Conservation (phyloP, 2,113 vertebrate genomes). For the Oryzias celebensis region DNA sequence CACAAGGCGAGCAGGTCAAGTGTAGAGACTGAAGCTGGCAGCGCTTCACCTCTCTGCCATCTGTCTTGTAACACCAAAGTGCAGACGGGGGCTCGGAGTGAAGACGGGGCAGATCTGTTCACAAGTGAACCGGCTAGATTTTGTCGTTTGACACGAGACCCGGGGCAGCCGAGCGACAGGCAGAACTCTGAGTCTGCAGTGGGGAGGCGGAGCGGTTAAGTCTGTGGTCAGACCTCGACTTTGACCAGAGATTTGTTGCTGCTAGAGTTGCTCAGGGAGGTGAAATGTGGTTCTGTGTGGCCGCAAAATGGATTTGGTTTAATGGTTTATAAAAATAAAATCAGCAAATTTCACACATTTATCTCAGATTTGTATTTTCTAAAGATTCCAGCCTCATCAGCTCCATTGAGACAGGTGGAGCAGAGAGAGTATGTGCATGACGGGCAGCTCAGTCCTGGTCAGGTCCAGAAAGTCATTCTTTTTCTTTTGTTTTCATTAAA, state of each 20-base stretch:
- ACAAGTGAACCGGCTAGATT: background rate
- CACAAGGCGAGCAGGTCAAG: constrained; percentile 46
- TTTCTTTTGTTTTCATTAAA: too few relatives aligned
- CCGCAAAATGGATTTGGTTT: too few relatives aligned
- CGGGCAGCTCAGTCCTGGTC: too few relatives aligned
- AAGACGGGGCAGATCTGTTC: background rate
- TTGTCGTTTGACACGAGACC: background rate
- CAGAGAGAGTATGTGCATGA: too few relatives aligned
- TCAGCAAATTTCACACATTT: too few relatives aligned
- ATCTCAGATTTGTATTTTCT: too few relatives aligned
- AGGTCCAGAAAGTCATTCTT: too few relatives aligned
- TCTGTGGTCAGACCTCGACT: constrained; percentile 28
- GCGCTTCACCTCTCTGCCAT: constrained; percentile 54
- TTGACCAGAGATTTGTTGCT: background rate
- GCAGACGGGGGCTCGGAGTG: constrained; percentile 14
- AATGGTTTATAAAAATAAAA: too few relatives aligned
- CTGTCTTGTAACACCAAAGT: constrained; percentile 55
- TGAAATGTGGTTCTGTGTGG: too few relatives aligned
- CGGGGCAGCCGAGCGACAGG: background rate
- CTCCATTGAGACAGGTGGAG: too few relatives aligned
- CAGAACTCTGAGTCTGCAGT: background rate
- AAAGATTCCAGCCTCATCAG: too few relatives aligned
- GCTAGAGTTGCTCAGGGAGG: too few relatives aligned
- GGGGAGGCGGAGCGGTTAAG: background rate
- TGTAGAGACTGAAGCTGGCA: constrained; percentile 44